Evolutionary conservation across 2,888 invertebrate species (phyloP).

Genomic region (Chymomyza fuscimana): DNA sequence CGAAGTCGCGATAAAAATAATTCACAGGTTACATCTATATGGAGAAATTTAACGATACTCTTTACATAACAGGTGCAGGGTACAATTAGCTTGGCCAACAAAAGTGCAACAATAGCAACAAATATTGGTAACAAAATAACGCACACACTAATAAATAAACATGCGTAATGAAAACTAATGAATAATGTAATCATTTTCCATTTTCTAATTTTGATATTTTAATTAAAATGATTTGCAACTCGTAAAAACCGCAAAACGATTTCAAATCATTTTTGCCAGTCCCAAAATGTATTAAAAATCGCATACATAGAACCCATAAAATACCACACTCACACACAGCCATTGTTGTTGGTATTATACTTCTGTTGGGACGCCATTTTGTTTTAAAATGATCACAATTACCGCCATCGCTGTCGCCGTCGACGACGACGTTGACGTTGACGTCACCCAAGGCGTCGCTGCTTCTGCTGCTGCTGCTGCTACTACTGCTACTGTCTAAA

Average conservation of each 20-base stretch:
- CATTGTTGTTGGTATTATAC: constrained; percentile 29
- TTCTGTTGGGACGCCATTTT: constrained; percentile 38
- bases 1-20: no score
- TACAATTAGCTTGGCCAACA: constrained; percentile 10
- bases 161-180: constrained; percentile 75
- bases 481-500: constrained; percentile 30
- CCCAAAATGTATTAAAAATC: constrained; percentile 50
- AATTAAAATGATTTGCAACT: constrained; percentile 77
- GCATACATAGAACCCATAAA: constrained; percentile 33
- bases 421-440: neutral
- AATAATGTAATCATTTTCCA: constrained; percentile 76
- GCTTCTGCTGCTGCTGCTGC: neutral
- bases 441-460: neutral
- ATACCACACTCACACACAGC: neutral
- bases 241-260: constrained; percentile 75
- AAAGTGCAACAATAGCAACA: constrained; percentile 43
- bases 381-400: constrained; percentile 67
- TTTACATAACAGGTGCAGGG: neutral
- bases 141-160: constrained; percentile 64
- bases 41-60: neutral
- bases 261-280: constrained; percentile 63
- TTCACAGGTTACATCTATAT: no score
- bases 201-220: constrained; percentile 76
- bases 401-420: constrained; percentile 12
- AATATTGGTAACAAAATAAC: constrained; percentile 1